Conservation (phyloP, 2,113 vertebrate genomes). For the Orthochromis indermauri region DNA sequence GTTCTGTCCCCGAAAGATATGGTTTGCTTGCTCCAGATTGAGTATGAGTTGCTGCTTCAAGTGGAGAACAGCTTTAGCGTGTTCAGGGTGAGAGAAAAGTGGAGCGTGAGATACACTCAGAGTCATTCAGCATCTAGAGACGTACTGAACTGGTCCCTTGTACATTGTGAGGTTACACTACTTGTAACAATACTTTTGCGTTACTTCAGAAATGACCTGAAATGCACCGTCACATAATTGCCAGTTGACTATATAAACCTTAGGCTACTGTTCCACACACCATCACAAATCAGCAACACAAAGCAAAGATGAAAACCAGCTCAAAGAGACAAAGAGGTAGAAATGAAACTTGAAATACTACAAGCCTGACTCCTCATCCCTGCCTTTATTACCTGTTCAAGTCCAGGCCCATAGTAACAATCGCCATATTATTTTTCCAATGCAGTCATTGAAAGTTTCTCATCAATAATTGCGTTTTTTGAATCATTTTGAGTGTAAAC, state of each 20-base stretch:
- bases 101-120: neutral
- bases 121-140: neutral
- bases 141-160: neutral
- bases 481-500: neutral
- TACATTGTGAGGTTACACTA: neutral
- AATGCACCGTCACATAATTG: neutral
- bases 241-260: neutral
- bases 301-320: neutral
- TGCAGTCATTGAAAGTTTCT: neutral
- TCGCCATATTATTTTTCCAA: neutral
- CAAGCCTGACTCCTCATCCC: neutral
- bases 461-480: neutral
- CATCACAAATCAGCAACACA: neutral
- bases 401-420: neutral
- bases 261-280: neutral
- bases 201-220: neutral
- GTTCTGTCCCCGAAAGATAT: neutral
- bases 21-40: neutral
- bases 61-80: neutral
- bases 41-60: neutral
- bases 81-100: neutral
- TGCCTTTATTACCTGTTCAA: neutral
- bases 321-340: neutral
- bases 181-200: neutral
- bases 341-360: neutral